A percentile compares a stretch with the other conserved stretches of the same genome.
Evolutionary conservation across 2,888 invertebrate species (phyloP).

Genomic region (Mesoligia furuncula): DNA sequence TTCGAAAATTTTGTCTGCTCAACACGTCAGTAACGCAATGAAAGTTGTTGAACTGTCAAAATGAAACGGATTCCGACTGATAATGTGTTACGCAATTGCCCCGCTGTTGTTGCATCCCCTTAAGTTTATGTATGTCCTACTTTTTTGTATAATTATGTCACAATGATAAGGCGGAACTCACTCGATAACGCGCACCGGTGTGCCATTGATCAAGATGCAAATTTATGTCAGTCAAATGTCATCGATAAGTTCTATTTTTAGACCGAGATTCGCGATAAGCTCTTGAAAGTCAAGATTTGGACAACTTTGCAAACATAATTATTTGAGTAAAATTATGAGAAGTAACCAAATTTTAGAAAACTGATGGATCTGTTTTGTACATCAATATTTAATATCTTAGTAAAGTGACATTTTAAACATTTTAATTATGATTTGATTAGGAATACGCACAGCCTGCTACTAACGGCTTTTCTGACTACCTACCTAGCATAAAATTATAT

Average conservation of each 20-base stretch:
- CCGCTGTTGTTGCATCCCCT: not conserved
- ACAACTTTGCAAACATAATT: not conserved
- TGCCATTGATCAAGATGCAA: not conserved
- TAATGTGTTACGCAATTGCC: too few relatives aligned
- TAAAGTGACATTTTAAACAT: not conserved
- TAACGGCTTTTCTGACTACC: not conserved
- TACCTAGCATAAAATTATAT: not conserved
- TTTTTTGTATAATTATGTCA: not conserved
- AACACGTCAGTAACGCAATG: too few relatives aligned
- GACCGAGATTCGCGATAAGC: not conserved
- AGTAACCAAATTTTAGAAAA: not conserved
- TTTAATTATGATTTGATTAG: not conserved
- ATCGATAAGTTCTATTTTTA: not conserved
- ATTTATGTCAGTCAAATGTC: not conserved
- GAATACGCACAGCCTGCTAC: not conserved
- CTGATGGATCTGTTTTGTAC: not conserved
- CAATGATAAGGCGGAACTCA: not conserved
- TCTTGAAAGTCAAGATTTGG: not conserved
- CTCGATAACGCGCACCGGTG: too few relatives aligned
- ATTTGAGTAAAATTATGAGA: not conserved
- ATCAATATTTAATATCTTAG: not conserved
- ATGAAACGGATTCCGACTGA: too few relatives aligned
- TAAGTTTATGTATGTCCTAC: not conserved
- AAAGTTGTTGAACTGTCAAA: too few relatives aligned
- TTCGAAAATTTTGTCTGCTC: too few relatives aligned